Conservation (phyloP, 2,888 invertebrate genomes). For the Tetheella fluctuosa region DNA sequence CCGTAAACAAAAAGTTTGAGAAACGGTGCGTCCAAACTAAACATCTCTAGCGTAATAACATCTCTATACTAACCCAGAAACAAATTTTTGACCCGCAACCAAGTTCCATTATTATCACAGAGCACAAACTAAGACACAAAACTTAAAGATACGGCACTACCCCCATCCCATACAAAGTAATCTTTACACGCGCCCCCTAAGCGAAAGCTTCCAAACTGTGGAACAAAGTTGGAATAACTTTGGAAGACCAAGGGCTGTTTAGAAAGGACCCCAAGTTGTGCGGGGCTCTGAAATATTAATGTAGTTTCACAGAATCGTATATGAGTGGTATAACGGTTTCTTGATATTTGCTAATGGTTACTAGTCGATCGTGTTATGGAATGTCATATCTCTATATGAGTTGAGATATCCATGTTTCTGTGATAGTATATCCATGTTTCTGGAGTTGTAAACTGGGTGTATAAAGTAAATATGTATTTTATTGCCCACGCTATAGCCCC, state of each 20-base stretch:
- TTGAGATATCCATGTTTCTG: constrained; percentile 32
- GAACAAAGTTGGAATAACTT: constrained; percentile 82
- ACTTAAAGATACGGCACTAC: constrained; percentile 72
- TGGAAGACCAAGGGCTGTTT: constrained; percentile 84
- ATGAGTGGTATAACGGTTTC: constrained; percentile 69
- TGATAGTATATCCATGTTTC: background rate
- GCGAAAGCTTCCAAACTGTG: constrained; percentile 63
- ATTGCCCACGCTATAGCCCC: too few relatives aligned
- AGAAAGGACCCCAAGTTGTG: constrained; percentile 79
- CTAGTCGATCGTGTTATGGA: constrained; percentile 27
- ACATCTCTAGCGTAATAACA: background rate
- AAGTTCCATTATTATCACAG: constrained; percentile 52
- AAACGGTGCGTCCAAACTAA: background rate
- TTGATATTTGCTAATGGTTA: constrained; percentile 63
- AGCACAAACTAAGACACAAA: constrained; percentile 57
- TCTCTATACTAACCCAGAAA: constrained; percentile 33
- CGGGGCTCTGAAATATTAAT: constrained; percentile 80
- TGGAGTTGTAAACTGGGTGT: background rate
- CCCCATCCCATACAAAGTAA: constrained; percentile 69
- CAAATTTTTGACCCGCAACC: constrained; percentile 39
- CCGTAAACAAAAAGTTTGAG: background rate
- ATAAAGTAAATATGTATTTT: too few relatives aligned
- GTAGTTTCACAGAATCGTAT: constrained; percentile 81
- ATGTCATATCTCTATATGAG: constrained; percentile 14
- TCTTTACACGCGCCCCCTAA: constrained; percentile 64